Percentiles rank a stretch among this genome's conserved stretches.
These are phyloP conservation scores for Manacus vitellinus DNA, from an alignment of 2,113 vertebrate genomes.

Conservation along the genomic window DNA sequence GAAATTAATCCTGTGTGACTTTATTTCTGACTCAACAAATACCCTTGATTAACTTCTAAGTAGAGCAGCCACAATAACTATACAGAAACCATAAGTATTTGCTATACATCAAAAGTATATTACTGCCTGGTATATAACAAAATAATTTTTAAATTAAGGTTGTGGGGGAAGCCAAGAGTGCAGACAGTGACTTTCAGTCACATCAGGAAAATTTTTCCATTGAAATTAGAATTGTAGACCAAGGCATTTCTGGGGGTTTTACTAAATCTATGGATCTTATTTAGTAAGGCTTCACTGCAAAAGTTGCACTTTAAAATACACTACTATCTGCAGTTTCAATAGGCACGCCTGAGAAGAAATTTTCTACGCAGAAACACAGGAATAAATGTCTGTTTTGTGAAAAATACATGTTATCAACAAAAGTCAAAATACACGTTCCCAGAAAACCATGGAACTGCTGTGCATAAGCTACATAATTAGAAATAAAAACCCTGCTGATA, in stretches of 20 bases:
- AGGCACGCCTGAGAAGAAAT: background rate
- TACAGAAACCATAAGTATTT: background rate
- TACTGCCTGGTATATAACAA: background rate
- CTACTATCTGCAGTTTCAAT: background rate
- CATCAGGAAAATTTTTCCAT: background rate
- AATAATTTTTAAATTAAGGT: background rate
- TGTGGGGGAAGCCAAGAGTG: background rate
- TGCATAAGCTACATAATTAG: background rate
- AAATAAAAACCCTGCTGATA: background rate
- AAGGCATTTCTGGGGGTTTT: background rate
- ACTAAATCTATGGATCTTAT: background rate
- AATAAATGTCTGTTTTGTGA: background rate
- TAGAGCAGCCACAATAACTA: background rate
- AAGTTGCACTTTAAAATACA: background rate
- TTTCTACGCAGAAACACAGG: background rate
- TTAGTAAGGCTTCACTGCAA: background rate
- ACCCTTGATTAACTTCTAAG: background rate
- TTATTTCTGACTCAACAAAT: background rate
- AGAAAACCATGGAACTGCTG: background rate
- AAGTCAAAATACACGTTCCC: background rate
- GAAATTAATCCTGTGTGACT: background rate
- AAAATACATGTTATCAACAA: background rate
- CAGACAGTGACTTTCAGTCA: background rate
- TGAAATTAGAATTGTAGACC: background rate
- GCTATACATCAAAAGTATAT: background rate